A percentile compares a stretch with the other conserved stretches of the same genome.
Evolutionary conservation across 2,888 invertebrate species (phyloP).

Genomic region (Heliconius aoede): DNA sequence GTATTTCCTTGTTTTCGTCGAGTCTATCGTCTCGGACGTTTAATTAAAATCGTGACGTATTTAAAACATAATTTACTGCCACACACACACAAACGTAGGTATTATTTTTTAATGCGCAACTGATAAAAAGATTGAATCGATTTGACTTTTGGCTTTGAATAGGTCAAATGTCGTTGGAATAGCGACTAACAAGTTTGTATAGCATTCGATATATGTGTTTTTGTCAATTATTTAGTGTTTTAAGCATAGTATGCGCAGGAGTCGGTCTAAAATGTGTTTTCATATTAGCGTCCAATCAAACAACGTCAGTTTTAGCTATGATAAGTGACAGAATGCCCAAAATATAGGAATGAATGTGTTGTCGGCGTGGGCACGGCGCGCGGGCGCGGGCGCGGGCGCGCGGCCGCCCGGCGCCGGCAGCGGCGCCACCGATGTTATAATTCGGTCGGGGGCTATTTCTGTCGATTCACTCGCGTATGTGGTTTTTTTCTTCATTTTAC

Average conservation of each 20-base stretch:
- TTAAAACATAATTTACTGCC: conserved; percentile 25
- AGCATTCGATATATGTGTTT: not conserved
- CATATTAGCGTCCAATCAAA: not conserved
- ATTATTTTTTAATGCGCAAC: conserved; percentile 25
- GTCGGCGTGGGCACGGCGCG: conserved; percentile 43
- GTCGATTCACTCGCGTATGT: conserved; percentile 74
- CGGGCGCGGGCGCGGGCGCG: conserved; percentile 57
- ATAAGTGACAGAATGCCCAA: conserved; percentile 33
- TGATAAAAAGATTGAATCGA: conserved; percentile 26
- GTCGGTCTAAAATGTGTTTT: not conserved
- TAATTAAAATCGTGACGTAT: conserved; percentile 31
- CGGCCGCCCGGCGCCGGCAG: conserved; percentile 73
- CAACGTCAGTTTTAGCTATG: not conserved
- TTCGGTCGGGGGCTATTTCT: conserved; percentile 80
- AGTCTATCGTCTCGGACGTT: conserved; percentile 15
- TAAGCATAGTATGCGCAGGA: conserved; percentile 10
- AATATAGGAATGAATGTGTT: conserved; percentile 25
- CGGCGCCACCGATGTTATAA: conserved; percentile 80
- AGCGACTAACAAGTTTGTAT: conserved; percentile 4
- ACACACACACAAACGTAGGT: not conserved
- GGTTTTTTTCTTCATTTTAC: conserved; percentile 70
- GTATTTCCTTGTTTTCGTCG: too few relatives aligned
- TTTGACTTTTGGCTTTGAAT: conserved; percentile 22
- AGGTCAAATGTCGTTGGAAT: conserved; percentile 23
- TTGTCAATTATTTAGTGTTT: not conserved